Evolutionary conservation across 1,140 invertebrate genomes (phyloP).

Genomic region (Lordiphosa clarofinis): DNA sequence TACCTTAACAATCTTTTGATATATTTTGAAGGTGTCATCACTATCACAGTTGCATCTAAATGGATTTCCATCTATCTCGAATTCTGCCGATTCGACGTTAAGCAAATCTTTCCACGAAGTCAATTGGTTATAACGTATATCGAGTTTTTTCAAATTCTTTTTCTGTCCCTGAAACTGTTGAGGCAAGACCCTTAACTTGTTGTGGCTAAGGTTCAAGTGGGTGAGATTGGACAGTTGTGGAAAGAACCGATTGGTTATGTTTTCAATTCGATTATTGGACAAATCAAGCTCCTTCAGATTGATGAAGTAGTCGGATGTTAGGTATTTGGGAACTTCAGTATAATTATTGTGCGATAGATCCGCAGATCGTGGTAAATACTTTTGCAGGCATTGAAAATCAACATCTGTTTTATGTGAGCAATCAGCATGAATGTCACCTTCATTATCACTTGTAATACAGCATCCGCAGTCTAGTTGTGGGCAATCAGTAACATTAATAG

Average conservation of each 20-base stretch:
- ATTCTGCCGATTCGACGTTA: too few species aligned
- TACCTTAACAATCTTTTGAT: too few species aligned
- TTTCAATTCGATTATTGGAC: constrained; percentile 13
- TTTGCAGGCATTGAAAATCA: constrained; percentile 3
- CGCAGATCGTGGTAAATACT: neutral
- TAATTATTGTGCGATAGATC: constrained; percentile 8
- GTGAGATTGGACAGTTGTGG: neutral
- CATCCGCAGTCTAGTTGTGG: constrained; percentile 4
- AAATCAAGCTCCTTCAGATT: constrained; percentile 10
- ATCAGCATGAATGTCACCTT: neutral
- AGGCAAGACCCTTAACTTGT: constrained; percentile 3
- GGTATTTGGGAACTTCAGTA: neutral
- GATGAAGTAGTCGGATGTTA: neutral
- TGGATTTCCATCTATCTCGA: neutral
- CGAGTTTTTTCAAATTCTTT: neutral
- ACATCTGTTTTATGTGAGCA: neutral
- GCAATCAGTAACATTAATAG: neutral
- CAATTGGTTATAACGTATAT: constrained; percentile 17
- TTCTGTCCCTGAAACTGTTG: neutral
- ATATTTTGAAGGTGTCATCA: too few species aligned
- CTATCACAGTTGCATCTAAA: constrained; percentile 11
- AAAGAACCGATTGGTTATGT: neutral
- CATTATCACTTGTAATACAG: neutral
- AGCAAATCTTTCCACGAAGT: neutral
- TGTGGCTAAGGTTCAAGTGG: constrained; percentile 1